These are phyloP conservation scores for Sericinus montela DNA, from an alignment of 2,888 invertebrate genomes.

Conservation along the genomic window DNA sequence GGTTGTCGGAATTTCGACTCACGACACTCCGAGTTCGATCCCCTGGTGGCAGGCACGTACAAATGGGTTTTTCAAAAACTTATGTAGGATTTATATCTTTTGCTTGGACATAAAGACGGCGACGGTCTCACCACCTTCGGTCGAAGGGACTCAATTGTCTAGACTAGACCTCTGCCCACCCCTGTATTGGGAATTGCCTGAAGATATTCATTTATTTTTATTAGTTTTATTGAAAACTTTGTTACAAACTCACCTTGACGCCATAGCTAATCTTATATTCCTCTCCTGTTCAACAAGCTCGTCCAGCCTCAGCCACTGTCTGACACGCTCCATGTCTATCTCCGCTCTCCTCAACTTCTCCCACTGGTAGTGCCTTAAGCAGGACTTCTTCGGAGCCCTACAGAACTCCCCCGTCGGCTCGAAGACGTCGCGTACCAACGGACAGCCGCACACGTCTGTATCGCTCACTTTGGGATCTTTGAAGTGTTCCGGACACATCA, in stretches of 20 bases:
- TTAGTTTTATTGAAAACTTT: background rate
- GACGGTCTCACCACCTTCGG: too few relatives aligned
- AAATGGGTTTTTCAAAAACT: too few relatives aligned
- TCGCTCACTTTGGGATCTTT: conserved; percentile 95
- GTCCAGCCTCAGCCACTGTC: conserved; percentile 96
- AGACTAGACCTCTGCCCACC: too few relatives aligned
- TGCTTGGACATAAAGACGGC: too few relatives aligned
- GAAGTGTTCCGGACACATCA: conserved; percentile 98
- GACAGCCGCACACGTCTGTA: conserved; percentile 95
- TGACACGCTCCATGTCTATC: conserved; percentile 95
- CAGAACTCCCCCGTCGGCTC: conserved; percentile 93
- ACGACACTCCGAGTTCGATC: too few relatives aligned
- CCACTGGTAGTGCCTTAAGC: conserved; percentile 96
- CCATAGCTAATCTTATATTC: conserved; percentile 86
- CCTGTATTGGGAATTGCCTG: too few relatives aligned
- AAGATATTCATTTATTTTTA: background rate
- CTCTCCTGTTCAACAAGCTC: conserved; percentile 96
- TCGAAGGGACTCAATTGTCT: too few relatives aligned
- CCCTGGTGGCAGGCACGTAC: too few relatives aligned
- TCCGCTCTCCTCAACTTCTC: conserved; percentile 96
- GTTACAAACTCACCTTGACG: conserved; percentile 53
- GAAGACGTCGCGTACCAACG: conserved; percentile 91
- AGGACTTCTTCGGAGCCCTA: conserved; percentile 91
- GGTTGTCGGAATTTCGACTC: too few relatives aligned
- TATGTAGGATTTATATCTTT: too few relatives aligned